Percentiles rank a stretch among this genome's conserved stretches.
These are phyloP conservation scores for Penaeus vannamei DNA, from an alignment of 1,140 invertebrate genomes.

Conservation along the genomic window DNA sequence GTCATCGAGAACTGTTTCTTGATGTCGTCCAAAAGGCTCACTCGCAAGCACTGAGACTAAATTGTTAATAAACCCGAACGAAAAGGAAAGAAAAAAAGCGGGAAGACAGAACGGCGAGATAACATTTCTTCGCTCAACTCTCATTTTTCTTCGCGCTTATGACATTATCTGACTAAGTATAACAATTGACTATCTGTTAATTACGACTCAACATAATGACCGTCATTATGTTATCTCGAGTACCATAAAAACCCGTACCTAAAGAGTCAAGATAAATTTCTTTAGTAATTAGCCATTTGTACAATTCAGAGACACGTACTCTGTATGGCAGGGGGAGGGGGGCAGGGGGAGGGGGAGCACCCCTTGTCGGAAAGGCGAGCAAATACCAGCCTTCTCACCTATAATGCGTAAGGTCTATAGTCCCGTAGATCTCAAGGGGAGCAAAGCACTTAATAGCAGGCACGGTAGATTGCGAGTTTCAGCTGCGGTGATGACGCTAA, in stretches of 20 bases:
- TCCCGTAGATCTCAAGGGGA: no score
- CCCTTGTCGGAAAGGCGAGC: no score
- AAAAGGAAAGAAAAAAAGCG: no score
- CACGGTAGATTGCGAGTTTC: slow-evolving; percentile 47
- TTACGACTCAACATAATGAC: slow-evolving; percentile 56
- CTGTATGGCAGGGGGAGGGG: slow-evolving; percentile 35
- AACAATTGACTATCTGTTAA: slow-evolving; percentile 61
- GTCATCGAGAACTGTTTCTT: no score
- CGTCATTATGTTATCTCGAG: slow-evolving; percentile 51
- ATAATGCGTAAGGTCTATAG: no score
- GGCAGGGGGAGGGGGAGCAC: background rate
- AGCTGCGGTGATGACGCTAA: slow-evolving; percentile 52
- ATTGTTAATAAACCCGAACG: no score
- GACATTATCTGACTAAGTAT: background rate
- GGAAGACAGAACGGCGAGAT: no score
- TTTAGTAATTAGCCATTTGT: slow-evolving; percentile 60
- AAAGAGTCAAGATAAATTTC: slow-evolving; percentile 54
- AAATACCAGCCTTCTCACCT: no score
- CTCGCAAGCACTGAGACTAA: no score
- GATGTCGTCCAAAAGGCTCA: no score
- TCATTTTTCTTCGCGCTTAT: no score
- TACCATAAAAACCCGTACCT: slow-evolving; percentile 50
- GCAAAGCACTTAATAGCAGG: slow-evolving; percentile 38
- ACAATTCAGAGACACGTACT: slow-evolving; percentile 59
- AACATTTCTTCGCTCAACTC: no score